These are phyloP conservation scores for Alectoris magna DNA, from an alignment of 2,797 vertebrate species.

Conservation along the genomic window DNA sequence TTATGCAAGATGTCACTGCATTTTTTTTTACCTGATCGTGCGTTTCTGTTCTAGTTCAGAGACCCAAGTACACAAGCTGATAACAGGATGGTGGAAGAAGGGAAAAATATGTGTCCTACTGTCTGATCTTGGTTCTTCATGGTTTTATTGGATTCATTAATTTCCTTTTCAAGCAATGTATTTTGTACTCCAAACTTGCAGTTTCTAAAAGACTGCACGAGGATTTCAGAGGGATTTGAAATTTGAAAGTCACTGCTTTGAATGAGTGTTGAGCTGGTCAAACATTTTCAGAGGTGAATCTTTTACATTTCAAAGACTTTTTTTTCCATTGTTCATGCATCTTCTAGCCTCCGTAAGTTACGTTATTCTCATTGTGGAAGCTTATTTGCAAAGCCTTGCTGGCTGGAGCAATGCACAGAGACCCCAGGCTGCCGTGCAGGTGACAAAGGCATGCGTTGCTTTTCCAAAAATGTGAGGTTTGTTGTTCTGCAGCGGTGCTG, in stretches of 20 bases:
- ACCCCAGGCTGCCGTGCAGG: not conserved
- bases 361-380: not conserved
- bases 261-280: not conserved
- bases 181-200: not conserved
- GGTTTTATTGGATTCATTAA: not conserved
- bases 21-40: not conserved
- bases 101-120: not conserved
- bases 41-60: not conserved
- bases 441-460: not conserved
- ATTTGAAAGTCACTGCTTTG: not conserved
- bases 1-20: not conserved
- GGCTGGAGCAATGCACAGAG: not conserved
- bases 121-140: not conserved
- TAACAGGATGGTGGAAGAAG: not conserved
- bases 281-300: not conserved
- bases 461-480: not conserved
- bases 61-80: not conserved
- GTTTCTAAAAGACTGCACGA: not conserved
- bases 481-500: not conserved
- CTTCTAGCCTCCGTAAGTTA: not conserved
- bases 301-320: not conserved
- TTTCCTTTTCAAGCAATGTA: not conserved
- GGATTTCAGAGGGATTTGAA: not conserved
- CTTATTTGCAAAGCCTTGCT: not conserved
- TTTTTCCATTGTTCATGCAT: not conserved